Evolutionary conservation across 2,888 invertebrate genomes (phyloP).

Genomic region (Scaptomyza tumidula): DNA sequence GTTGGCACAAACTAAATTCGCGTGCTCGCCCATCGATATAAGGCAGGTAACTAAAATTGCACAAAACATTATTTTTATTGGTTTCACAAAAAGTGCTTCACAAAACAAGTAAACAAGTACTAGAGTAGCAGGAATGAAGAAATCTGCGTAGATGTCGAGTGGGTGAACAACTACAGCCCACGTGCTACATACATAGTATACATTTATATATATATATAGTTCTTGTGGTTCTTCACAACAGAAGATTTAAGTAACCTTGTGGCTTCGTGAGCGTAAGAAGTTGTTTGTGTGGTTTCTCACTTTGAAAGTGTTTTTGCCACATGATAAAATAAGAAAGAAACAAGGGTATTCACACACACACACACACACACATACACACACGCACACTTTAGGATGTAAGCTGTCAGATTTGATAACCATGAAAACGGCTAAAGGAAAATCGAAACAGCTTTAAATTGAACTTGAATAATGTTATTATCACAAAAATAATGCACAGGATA

Average conservation of each 20-base stretch:
- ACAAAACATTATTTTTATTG: slow-evolving; percentile 10
- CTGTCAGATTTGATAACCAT: neutral
- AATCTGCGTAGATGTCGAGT: slow-evolving; percentile 69
- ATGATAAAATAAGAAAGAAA: slow-evolving; percentile 11
- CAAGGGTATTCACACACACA: slow-evolving; percentile 20
- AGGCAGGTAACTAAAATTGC: slow-evolving; percentile 40
- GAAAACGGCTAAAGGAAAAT: slow-evolving; percentile 7
- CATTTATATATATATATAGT: slow-evolving; percentile 12
- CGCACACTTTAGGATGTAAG: neutral
- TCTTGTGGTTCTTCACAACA: slow-evolving; percentile 26
- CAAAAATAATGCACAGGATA: no score
- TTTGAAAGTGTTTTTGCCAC: slow-evolving; percentile 12
- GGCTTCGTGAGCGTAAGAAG: slow-evolving; percentile 26
- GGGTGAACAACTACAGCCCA: slow-evolving; percentile 71
- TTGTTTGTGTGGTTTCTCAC: slow-evolving; percentile 29
- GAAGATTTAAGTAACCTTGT: slow-evolving; percentile 29
- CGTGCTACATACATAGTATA: slow-evolving; percentile 15
- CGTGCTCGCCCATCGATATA: slow-evolving; percentile 39
- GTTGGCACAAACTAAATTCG: slow-evolving; percentile 15
- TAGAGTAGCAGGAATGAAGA: slow-evolving; percentile 40
- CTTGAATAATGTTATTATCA: neutral
- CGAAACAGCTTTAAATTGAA: neutral
- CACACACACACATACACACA: neutral
- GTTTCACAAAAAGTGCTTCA: slow-evolving; percentile 3
- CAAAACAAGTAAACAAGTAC: slow-evolving; percentile 29